Conservation (phyloP, 2,797 vertebrate species). For the Tenualosa ilisha region DNA sequence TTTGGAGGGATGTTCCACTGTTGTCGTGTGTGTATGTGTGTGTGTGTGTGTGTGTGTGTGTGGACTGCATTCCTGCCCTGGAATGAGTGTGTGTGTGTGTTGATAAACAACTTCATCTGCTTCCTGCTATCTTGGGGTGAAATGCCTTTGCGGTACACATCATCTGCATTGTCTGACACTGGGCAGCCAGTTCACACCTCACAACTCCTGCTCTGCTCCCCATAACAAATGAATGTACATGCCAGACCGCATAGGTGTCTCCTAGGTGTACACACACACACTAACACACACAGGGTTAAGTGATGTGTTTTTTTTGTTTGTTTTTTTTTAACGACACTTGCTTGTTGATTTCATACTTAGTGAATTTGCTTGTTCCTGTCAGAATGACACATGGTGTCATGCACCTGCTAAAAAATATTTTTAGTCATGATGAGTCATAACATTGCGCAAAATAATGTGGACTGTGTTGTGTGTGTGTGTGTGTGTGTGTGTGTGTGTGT, state of each 20-base stretch:
- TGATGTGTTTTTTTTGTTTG: neutral
- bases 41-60: conserved; percentile 25
- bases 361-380: neutral
- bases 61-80: neutral
- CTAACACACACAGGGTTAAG: neutral
- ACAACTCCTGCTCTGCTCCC: neutral
- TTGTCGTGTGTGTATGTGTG: conserved; percentile 25
- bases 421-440: neutral
- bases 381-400: neutral
- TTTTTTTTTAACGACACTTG: neutral
- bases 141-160: neutral
- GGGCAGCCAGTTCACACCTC: neutral
- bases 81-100: conserved; percentile 28
- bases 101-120: neutral
- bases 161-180: neutral
- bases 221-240: neutral
- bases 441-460: neutral
- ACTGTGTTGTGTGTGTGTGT: neutral
- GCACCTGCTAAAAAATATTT: conserved; percentile 17
- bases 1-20: neutral
- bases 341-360: neutral
- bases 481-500: neutral
- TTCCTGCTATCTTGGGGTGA: neutral
- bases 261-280: neutral
- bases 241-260: neutral